Conservation (phyloP, 2,888 invertebrate genomes). For the Ramazzottius varieornatus region DNA sequence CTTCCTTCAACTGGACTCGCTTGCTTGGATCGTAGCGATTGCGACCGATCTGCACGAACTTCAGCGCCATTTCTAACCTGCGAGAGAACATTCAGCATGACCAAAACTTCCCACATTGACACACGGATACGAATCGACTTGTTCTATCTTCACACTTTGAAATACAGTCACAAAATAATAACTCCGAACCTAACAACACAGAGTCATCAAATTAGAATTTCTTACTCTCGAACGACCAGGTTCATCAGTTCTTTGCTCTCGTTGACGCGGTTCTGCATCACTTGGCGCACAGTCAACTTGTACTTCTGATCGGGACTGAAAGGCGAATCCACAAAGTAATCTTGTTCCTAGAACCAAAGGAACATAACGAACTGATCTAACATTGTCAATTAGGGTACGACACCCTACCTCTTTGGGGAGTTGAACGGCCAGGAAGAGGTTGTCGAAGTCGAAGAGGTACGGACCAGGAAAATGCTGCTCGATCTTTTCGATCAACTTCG, state of each 20-base stretch:
- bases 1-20: background rate
- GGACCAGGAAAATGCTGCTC: background rate
- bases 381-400: background rate
- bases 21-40: background rate
- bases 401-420: background rate
- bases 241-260: background rate
- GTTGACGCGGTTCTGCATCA: background rate
- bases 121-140: too few species aligned
- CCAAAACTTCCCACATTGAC: background rate
- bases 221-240: background rate
- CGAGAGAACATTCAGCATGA: background rate
- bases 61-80: background rate
- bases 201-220: background rate
- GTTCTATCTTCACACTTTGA: background rate
- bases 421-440: background rate
- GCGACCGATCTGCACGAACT: background rate
- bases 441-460: constrained; percentile 2
- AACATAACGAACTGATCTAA: too few species aligned
- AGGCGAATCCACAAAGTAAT: background rate
- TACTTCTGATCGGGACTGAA: background rate
- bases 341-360: background rate
- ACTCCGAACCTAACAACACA: background rate
- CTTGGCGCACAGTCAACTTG: background rate
- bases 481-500: background rate
- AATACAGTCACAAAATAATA: background rate